Conservation (phyloP, 1,140 invertebrate genomes). For the Drosophila miranda region DNA sequence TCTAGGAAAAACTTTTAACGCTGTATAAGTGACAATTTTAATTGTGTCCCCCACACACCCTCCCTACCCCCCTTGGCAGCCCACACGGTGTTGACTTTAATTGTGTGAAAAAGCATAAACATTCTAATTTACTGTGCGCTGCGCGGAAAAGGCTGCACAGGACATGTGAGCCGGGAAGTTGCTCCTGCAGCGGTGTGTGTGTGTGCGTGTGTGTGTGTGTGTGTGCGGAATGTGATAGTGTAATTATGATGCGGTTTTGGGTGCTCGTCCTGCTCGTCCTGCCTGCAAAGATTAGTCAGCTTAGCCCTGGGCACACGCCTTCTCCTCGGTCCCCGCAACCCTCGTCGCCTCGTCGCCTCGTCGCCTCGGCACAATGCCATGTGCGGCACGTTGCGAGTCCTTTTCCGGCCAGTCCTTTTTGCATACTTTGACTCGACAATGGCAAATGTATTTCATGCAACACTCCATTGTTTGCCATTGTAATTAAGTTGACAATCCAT, state of each 20-base stretch:
- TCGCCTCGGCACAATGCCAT: slow-evolving; percentile 15
- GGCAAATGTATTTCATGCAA: slow-evolving; percentile 66
- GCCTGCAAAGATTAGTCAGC: slow-evolving; percentile 68
- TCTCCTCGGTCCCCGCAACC: not conserved
- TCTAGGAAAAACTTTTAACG: slow-evolving; percentile 42
- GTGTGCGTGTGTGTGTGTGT: slow-evolving; percentile 16
- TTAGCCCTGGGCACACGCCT: slow-evolving; percentile 48
- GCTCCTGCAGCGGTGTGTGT: not conserved
- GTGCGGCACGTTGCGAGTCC: slow-evolving; percentile 56
- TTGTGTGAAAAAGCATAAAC: slow-evolving; percentile 80
- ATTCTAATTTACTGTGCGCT: slow-evolving; percentile 72
- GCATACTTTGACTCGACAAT: slow-evolving; percentile 60
- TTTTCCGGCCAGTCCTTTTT: slow-evolving; percentile 46
- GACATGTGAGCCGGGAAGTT: slow-evolving; percentile 50
- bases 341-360: not conserved
- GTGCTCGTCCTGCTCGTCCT: slow-evolving; percentile 28
- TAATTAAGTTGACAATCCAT: slow-evolving; percentile 80
- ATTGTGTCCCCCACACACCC: slow-evolving; percentile 40
- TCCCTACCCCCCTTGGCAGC: slow-evolving; percentile 1
- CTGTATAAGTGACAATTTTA: slow-evolving; percentile 56
- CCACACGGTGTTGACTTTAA: slow-evolving; percentile 69
- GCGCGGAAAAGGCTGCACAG: slow-evolving; percentile 58
- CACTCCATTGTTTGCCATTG: slow-evolving; percentile 71
- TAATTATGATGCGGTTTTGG: slow-evolving; percentile 77
- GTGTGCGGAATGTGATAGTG: slow-evolving; percentile 72